Base-by-base conservation (phyloP, 2,113 vertebrate genomes). In the Rallus limicola region DNA sequence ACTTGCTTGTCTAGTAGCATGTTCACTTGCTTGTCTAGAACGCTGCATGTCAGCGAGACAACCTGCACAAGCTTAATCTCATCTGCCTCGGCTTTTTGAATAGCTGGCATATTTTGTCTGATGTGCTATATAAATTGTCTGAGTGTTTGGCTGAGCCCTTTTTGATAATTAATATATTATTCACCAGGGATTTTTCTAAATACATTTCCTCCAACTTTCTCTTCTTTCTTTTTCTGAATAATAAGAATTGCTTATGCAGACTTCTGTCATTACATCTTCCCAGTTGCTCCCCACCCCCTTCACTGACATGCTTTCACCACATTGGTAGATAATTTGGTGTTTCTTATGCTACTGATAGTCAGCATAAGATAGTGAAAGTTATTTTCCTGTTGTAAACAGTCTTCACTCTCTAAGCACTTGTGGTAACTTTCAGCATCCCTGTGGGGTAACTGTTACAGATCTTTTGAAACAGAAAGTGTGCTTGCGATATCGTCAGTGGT, bases 11-110 rank as follows among this genome's bases (percentile, higher is more conserved):
- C 92, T 96, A 38, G 62, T 88, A 97, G 74, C 86, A 52, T 94
- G 82, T 88, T 95, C 90, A 62, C 88, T 93, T 95, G 94, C 69
- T 72, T 97, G 83, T 92, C 92, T 91, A 5, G 82, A 95, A 95
- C 6, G 40, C 84, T 82, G 90, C 81, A 38, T 88, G 82, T 96
- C 96, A 96, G 90, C 25, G 85, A 94, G 91, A 94, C 85, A 86
- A 78, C 84, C 69, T 62, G 82, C 88, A 94, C 63, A 52, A 92
- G 81, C 40, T 65, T 74, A 80, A 86, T 97, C 58, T 82, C 70
- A 74, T 69, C 75, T 95, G 92, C 93, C 92, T 95, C 2, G 1
- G 2, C 72, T 93, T 80, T 94, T 76, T 96, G 59, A 96, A 87
- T 59, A 79, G 52, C 87, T 97, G 91, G 63, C 34, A 67, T 96